Evolutionary conservation across 2,113 vertebrate genomes (phyloP), one percentile per base, ranked within the genome.

Genomic region (Xenus cinereus): DNA sequence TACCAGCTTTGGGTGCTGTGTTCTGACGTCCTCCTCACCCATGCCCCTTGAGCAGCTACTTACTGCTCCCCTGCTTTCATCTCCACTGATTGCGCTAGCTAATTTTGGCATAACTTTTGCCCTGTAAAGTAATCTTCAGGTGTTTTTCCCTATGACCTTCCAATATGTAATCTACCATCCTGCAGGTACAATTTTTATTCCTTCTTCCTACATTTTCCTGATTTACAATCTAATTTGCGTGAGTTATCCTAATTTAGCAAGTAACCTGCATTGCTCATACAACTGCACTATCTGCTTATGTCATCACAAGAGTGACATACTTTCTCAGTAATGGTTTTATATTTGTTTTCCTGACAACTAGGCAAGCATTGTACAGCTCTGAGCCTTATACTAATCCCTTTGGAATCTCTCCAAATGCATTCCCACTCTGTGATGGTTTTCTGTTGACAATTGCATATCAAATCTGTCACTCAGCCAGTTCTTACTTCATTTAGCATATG

Each of bases 391-490:
- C 37, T 79, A 51, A 87, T 93, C 78, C 78, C 10, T 87, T 79
- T 90, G 95, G 92, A 95, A 83, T 76, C 51, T 87, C 57, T 92
- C 69, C 87, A 82, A 87, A 68, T 57, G 41, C 56, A 64, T 96
- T 94, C 81, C 62, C 43, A 45, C 89, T 95, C 4, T 0, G 39
- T 68, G 91, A 79, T 94, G 84, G 54, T 73, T 96, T 97, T 96
- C 69, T 97, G 84, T 95, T 94, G 89, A 95, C 89, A 93, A 14
- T 79, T 91, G 74, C 66, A 6, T 91, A 85, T 87, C 87, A 90
- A 91, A 62, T 95, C 93, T 96, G 91, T 95, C 90, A 83, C 53
- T 91, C 71, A 87, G 89, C 81, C 84, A 93, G 78, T 90, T 90
- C 81, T 89, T 94, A 79, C 84, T 93, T 95, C 82, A 74, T 86